Evolutionary conservation across 2,113 vertebrate species (phyloP).

Genomic region (Gallinago undulata): DNA sequence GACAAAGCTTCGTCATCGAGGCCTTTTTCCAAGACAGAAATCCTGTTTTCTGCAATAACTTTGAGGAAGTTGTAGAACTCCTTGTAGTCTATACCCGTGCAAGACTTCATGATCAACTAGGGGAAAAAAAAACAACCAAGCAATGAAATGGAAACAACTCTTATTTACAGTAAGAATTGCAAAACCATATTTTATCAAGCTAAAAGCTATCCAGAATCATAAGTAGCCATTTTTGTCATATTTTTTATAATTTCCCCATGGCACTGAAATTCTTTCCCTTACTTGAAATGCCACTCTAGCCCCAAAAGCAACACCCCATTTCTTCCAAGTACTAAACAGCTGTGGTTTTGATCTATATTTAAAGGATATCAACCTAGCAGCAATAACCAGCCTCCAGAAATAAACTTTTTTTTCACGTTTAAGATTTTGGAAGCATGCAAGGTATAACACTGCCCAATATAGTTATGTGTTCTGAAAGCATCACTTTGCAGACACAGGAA

Average conservation of each 20-base stretch:
- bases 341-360: background rate
- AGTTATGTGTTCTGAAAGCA: background rate
- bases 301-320: background rate
- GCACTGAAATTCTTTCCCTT: background rate
- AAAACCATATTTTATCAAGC: background rate
- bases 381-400: background rate
- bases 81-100: slow-evolving; percentile 90
- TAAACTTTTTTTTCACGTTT: background rate
- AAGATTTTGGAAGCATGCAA: background rate
- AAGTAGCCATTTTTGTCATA: rapidly evolving
- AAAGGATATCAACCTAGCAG: background rate
- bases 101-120: slow-evolving; percentile 94
- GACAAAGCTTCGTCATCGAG: slow-evolving; percentile 57
- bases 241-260: background rate
- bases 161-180: background rate
- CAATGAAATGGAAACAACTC: rapidly evolving
- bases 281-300: background rate
- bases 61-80: slow-evolving; percentile 93
- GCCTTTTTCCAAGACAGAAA: slow-evolving; percentile 72
- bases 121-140: background rate
- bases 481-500: background rate
- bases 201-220: background rate
- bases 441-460: background rate
- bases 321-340: background rate
- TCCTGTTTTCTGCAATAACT: slow-evolving; percentile 84